Evolutionary conservation across 2,888 invertebrate species (phyloP).

Genomic region (Dryococelus australis): DNA sequence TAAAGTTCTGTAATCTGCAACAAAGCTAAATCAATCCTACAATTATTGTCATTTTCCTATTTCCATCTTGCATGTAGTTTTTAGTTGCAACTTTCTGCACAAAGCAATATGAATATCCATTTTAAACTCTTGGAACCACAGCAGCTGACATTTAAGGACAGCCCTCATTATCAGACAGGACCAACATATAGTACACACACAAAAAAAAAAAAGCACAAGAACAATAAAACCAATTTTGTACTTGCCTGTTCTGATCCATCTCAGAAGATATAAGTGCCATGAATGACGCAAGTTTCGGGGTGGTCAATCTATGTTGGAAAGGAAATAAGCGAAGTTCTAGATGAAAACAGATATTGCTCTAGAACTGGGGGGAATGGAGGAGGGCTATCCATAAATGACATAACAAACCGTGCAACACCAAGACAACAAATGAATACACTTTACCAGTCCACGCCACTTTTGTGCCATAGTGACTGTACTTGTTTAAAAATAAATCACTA

Average conservation of each 20-base stretch:
- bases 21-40: too few species aligned
- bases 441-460: not conserved
- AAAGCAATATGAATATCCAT: not conserved
- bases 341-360: constrained; percentile 25
- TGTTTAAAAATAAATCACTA: not conserved
- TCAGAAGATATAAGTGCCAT: constrained; percentile 53
- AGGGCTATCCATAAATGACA: constrained; percentile 33
- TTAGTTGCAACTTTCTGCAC: not conserved
- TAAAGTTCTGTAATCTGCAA: too few species aligned
- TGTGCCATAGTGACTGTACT: not conserved
- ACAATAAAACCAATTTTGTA: constrained; percentile 36
- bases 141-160: constrained; percentile 25
- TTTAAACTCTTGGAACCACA: not conserved
- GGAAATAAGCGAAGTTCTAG: constrained; percentile 36
- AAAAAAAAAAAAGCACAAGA: constrained; percentile 21
- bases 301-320: constrained; percentile 50
- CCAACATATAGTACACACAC: not conserved
- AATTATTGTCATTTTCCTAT: too few species aligned
- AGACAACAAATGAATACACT: not conserved
- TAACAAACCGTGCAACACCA: constrained; percentile 17
- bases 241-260: constrained; percentile 53
- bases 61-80: not conserved
- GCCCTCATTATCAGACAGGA: not conserved
- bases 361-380: not conserved
- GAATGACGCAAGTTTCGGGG: constrained; percentile 54